Percentiles rank a stretch among this genome's conserved stretches.
Evolutionary conservation across 2,888 invertebrate species (phyloP).

Genomic region (Athalia circularis): DNA sequence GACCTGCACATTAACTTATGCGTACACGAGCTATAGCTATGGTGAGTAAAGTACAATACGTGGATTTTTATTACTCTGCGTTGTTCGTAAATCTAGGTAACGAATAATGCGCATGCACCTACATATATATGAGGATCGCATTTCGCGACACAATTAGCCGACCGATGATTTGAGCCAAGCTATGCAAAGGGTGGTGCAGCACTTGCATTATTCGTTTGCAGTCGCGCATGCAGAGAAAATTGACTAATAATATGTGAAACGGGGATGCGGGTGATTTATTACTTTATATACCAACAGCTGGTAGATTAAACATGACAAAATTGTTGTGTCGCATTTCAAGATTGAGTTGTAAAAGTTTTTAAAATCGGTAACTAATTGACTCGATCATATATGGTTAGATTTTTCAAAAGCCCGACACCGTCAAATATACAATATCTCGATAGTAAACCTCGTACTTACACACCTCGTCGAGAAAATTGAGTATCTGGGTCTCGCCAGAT

Average conservation of each 20-base stretch:
- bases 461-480: not conserved
- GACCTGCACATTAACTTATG: not conserved
- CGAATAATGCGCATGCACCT: too few species aligned
- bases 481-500: not conserved
- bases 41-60: not conserved
- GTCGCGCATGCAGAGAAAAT: constrained; percentile 3
- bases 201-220: constrained; percentile 6
- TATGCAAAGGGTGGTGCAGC: not conserved
- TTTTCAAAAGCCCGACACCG: too few species aligned
- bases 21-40: not conserved
- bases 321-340: constrained; percentile 6
- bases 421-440: too few species aligned
- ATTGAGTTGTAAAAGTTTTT: not conserved
- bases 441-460: too few species aligned
- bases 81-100: too few species aligned
- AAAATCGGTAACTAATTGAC: too few species aligned
- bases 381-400: too few species aligned
- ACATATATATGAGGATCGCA: too few species aligned
- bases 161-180: constrained; percentile 12
- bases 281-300: not conserved
- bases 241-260: not conserved
- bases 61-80: not conserved
- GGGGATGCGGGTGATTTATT: constrained; percentile 24
- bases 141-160: not conserved
- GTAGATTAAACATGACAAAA: constrained; percentile 28